Evolutionary conservation across 2,888 invertebrate species (phyloP), one percentile per base, ranked within the genome.

Genomic region (Syritta pipiens): DNA sequence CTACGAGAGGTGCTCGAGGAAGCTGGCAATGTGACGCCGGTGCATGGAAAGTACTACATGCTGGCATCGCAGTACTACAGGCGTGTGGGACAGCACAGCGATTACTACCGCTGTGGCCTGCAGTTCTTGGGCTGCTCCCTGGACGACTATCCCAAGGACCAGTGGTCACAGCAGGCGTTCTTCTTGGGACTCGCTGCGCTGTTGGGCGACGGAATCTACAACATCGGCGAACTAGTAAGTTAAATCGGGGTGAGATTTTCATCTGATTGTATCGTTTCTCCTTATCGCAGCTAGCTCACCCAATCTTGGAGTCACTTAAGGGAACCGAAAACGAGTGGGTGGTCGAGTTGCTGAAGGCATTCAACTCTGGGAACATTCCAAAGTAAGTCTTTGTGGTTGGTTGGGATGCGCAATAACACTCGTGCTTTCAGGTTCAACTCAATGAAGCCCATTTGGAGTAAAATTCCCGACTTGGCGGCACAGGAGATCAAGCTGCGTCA

Each of bases 91-190:
- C 95, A 97, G 83, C 96, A 98, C 90, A 95, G 96, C 0, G 95
- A 96, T 83, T 99, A 98, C 90, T 99, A 99, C 89, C 93, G 97
- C 71, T 95, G 97, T 75, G 97, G 98, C 6, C 91, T 99, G 7
- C 93, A 96, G 86, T 94, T 93, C 86, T 89, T 94, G 82, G 95
- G 95, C 12, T 94, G 94, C 85, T 93, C 95, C 4, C 86, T 96
- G 30, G 91, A 91, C 12, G 92, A 92, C 5, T 90, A 95, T 81
- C 90, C 91, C 1, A 89, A 90, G 51, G 92, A 92, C 79, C 91
- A 93, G 55, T 93, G 94, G 89, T 91, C 92, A 60, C 92, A 93
- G 59, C 94, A 96, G 84, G 99, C 99, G 0, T 96, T 97, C 86
- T 93, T 97, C 83, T 91, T 99, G 3, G 96, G 97, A 0, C 89